phyloP scores from a whole-genome alignment of 2,888 invertebrate species.

The Criorhina ranunculi region DNA sequence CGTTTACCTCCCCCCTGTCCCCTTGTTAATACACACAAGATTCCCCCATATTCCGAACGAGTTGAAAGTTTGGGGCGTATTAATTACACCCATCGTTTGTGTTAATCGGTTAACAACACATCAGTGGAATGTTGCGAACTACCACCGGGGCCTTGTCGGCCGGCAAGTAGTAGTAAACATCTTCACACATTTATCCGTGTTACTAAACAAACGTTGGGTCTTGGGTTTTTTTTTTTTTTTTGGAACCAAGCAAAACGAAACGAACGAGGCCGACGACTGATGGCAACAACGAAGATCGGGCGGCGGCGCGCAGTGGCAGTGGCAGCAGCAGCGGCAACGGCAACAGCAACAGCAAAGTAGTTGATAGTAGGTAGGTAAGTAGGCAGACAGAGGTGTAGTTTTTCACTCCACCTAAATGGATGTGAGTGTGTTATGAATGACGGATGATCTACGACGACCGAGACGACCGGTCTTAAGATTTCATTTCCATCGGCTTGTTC shows the following conservation, averaged over 20 bases:
- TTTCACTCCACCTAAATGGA: slow-evolving; percentile 67
- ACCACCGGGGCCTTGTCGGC: slow-evolving; percentile 15
- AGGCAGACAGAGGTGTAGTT: slow-evolving; percentile 70
- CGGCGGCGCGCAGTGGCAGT: neutral
- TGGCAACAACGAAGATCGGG: neutral
- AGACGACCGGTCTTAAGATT: slow-evolving; percentile 44
- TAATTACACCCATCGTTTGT: slow-evolving; percentile 73
- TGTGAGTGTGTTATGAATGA: slow-evolving; percentile 63
- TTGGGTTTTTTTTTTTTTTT: too few species aligned
- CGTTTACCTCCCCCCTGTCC: neutral
- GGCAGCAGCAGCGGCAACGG: neutral
- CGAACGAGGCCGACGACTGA: slow-evolving; percentile 1
- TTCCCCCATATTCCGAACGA: too few species aligned
- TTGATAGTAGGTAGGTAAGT: slow-evolving; percentile 61
- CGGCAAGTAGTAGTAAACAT: slow-evolving; percentile 36
- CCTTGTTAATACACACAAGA: slow-evolving; percentile 27
- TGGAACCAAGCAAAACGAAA: too few species aligned
- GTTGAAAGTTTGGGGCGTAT: slow-evolving; percentile 67
- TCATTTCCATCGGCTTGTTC: slow-evolving; percentile 60
- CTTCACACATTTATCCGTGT: slow-evolving; percentile 54
- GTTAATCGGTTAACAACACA: slow-evolving; percentile 68
- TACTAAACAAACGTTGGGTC: slow-evolving; percentile 59
- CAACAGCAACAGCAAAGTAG: slow-evolving; percentile 36
- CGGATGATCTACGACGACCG: slow-evolving; percentile 61
- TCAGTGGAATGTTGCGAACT: slow-evolving; percentile 61